Evolutionary conservation across 1,140 invertebrate species (phyloP).

Genomic region (Meteorus sp.): DNA sequence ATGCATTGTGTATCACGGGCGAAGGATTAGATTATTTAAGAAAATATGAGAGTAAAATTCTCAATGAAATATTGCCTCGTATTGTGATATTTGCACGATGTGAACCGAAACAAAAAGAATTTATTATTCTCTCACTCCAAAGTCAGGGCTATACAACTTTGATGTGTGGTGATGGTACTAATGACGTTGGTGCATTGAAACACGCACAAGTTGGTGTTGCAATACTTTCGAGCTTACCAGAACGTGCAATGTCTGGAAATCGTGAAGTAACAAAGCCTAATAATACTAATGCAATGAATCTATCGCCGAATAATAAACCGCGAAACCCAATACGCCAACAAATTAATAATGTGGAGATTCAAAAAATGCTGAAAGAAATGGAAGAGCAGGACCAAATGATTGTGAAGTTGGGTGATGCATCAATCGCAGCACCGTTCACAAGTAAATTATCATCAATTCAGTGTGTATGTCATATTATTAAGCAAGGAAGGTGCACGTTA

Average conservation of each 20-base stretch:
- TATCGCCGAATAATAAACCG: constrained; percentile 34
- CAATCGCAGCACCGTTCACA: constrained; percentile 98
- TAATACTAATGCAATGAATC: neutral
- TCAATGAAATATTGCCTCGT: constrained; percentile 78
- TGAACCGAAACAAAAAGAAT: constrained; percentile 96
- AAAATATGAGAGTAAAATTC: constrained; percentile 65
- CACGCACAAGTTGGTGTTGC: constrained; percentile 96
- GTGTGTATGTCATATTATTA: constrained; percentile 98
- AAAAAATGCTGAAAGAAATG: constrained; percentile 84
- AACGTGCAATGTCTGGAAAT: constrained; percentile 56
- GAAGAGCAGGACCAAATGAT: constrained; percentile 90
- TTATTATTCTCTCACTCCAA: constrained; percentile 88
- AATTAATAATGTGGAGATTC: constrained; percentile 62
- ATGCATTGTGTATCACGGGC: constrained; percentile 93
- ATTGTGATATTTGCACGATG: constrained; percentile 91
- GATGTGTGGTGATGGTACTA: constrained; percentile 99
- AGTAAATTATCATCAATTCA: constrained; percentile 96
- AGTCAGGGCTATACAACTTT: constrained; percentile 85
- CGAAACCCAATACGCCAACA: constrained; percentile 45
- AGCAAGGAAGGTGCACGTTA: constrained; percentile 97
- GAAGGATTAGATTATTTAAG: constrained; percentile 80
- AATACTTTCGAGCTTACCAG: constrained; percentile 84
- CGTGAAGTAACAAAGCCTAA: constrained; percentile 33
- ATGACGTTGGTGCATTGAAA: constrained; percentile 99
- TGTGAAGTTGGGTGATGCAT: constrained; percentile 96